These are phyloP conservation scores for Calyptommatus sinebrachiatus DNA, from an alignment of 2,113 vertebrate genomes.

Conservation along the genomic window DNA sequence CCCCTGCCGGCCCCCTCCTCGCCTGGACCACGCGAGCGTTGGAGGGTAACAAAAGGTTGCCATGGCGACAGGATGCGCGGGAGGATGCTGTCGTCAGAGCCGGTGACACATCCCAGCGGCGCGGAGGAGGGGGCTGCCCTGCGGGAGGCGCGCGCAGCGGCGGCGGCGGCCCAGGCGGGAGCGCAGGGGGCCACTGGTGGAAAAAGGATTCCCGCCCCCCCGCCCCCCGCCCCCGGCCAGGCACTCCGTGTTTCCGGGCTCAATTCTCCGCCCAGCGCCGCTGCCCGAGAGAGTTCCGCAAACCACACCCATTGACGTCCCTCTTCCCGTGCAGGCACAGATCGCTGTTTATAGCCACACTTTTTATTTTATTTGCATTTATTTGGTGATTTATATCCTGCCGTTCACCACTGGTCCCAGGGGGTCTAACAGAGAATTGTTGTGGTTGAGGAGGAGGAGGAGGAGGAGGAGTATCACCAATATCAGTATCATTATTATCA, in stretches of 20 bases:
- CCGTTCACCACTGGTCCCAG: too few relatives aligned
- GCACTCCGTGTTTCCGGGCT: not conserved
- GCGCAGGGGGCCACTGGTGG: not conserved
- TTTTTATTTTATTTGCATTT: too few relatives aligned
- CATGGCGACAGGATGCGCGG: constrained; percentile 30
- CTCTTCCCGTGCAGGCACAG: too few relatives aligned
- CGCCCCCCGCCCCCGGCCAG: too few relatives aligned
- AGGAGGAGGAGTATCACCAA: too few relatives aligned
- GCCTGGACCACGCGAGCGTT: constrained; percentile 28
- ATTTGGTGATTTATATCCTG: too few relatives aligned
- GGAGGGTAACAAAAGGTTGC: constrained; percentile 36
- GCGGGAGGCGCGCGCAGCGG: not conserved
- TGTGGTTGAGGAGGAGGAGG: too few relatives aligned
- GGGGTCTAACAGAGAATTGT: too few relatives aligned
- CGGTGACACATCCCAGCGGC: not conserved
- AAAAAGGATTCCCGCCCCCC: constrained; percentile 1
- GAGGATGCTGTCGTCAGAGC: constrained; percentile 44
- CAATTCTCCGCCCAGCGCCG: not conserved
- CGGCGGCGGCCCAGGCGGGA: not conserved
- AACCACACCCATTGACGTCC: too few relatives aligned
- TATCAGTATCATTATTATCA: too few relatives aligned
- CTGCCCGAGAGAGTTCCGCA: not conserved
- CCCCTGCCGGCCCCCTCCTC: constrained; percentile 2
- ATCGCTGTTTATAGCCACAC: too few relatives aligned
- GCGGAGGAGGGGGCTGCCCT: not conserved